Percentiles rank a stretch among this genome's conserved stretches.
phyloP scores from a whole-genome alignment of 2,888 invertebrate species.

The Stenodera caucasica region DNA sequence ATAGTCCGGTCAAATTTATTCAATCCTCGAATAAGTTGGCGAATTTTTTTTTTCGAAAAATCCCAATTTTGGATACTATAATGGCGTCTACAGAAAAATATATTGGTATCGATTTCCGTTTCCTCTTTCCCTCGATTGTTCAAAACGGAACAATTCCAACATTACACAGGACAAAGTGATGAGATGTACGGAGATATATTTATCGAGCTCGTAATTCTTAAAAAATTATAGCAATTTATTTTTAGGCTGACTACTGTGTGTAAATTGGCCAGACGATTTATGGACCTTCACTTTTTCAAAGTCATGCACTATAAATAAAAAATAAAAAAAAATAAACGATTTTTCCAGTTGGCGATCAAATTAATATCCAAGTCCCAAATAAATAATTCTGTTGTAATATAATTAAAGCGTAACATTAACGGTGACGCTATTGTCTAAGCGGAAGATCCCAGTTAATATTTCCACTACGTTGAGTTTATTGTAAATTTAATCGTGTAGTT shows the following conservation, averaged over 20 bases:
- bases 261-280: slow-evolving; percentile 28
- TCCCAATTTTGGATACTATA: neutral
- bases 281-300: slow-evolving; percentile 22
- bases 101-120: neutral
- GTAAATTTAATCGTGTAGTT: neutral
- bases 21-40: no score
- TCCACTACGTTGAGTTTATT: neutral
- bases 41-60: no score
- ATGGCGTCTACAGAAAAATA: neutral
- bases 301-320: neutral
- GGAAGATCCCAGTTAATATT: neutral
- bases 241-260: slow-evolving; percentile 21
- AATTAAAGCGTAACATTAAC: no score
- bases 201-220: slow-evolving; percentile 24
- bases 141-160: neutral
- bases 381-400: no score
- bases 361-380: no score
- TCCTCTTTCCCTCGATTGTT: neutral
- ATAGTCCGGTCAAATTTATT: no score
- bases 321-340: neutral
- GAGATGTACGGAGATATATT: slow-evolving; percentile 21
- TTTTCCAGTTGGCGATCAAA: neutral
- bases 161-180: slow-evolving; percentile 3
- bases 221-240: slow-evolving; percentile 27
- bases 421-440: no score